Conservation (phyloP, 2,113 vertebrate species). For the Tachysurus fulvidraco region DNA sequence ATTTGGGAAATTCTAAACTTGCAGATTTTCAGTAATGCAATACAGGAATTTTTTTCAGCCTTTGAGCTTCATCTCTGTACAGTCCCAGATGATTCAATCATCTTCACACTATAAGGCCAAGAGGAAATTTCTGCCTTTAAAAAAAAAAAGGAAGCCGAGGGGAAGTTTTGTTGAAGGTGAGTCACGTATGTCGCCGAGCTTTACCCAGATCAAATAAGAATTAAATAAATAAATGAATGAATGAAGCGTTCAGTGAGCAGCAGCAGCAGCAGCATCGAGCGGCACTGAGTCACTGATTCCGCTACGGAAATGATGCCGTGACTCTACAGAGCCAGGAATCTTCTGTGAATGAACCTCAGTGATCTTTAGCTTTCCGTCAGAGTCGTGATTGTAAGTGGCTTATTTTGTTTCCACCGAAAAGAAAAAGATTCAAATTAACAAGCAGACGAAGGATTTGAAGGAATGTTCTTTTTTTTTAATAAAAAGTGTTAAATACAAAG, state of each 20-base stretch:
- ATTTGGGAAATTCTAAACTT: background rate
- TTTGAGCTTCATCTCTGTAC: slow-evolving; percentile 5
- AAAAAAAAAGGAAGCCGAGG: background rate
- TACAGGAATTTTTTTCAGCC: background rate
- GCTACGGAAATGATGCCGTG: slow-evolving; percentile 24
- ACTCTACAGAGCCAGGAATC: slow-evolving; percentile 22
- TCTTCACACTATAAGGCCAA: background rate
- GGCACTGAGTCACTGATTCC: slow-evolving; percentile 34
- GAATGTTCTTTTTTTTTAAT: slow-evolving; percentile 23
- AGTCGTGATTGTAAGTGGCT: background rate
- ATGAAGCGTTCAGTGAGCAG: background rate
- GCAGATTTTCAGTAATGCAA: background rate
- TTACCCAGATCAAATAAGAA: background rate
- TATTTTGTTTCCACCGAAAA: too few relatives aligned
- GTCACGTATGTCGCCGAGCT: slow-evolving; percentile 1
- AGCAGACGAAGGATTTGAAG: background rate
- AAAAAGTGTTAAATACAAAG: background rate
- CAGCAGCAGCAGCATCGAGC: slow-evolving; percentile 3
- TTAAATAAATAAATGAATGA: background rate
- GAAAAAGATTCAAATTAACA: background rate
- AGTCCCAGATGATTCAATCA: background rate
- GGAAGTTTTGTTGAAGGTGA: slow-evolving; percentile 35
- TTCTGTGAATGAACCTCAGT: background rate
- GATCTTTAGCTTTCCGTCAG: background rate
- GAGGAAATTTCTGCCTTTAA: background rate